Conservation (phyloP, 1,140 invertebrate species). For the Aphelenchoides fujianensis region DNA sequence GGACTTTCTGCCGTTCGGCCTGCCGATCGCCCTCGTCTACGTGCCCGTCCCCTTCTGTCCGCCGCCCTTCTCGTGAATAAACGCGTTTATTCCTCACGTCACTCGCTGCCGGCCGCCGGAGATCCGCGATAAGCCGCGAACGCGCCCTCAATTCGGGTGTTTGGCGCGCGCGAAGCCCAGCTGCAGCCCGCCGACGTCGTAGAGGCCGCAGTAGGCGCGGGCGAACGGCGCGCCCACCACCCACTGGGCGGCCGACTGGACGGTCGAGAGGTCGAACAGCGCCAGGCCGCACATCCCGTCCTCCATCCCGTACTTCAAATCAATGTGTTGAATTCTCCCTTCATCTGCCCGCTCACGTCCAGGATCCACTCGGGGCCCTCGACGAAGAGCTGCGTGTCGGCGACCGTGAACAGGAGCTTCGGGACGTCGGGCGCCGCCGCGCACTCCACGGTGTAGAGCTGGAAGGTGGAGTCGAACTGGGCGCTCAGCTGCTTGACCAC, state of each 20-base stretch:
- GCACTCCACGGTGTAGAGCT: not conserved
- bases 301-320: not conserved
- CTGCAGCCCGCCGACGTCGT: not conserved
- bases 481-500: not conserved
- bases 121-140: not conserved
- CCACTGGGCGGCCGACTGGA: not conserved
- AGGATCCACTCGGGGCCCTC: not conserved
- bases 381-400: not conserved
- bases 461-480: not conserved
- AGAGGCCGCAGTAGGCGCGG: not conserved
- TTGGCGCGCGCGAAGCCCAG: constrained; percentile 3
- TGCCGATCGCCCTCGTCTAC: no score
- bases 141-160: not conserved
- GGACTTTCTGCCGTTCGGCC: no score
- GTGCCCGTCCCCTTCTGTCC: no score
- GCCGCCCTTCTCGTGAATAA: no score
- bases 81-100: no score
- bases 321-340: not conserved
- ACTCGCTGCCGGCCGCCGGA: no score
- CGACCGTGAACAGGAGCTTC: not conserved
- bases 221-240: not conserved
- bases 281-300: not conserved
- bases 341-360: not conserved
- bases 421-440: not conserved
- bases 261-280: not conserved